Percentiles rank a stretch among this genome's conserved stretches.
Conservation (phyloP, 30 jellyfish, hydroid and myxozoan species). For the Rhopilema esculentum region DNA sequence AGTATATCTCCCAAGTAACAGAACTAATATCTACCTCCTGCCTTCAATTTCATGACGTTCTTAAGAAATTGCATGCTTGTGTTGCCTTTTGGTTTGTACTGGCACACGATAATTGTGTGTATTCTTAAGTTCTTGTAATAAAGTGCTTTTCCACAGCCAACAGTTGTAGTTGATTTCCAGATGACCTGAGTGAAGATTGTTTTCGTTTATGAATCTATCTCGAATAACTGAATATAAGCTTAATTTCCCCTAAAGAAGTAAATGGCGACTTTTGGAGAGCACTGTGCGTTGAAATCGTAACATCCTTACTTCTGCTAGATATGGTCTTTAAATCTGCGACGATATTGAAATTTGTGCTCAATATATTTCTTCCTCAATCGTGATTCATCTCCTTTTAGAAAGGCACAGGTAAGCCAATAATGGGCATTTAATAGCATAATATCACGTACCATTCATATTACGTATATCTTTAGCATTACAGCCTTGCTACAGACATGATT, state of each 20-base stretch:
- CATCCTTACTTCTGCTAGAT: too few relatives aligned
- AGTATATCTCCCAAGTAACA: not conserved
- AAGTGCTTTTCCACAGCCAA: conserved; percentile 42
- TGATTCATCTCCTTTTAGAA: too few relatives aligned
- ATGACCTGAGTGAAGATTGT: conserved; percentile 15
- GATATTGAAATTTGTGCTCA: too few relatives aligned
- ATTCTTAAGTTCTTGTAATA: conserved; percentile 9
- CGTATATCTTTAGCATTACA: too few relatives aligned
- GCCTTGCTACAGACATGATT: too few relatives aligned
- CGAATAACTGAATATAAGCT: not conserved
- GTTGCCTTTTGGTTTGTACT: conserved; percentile 57
- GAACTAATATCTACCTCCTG: not conserved
- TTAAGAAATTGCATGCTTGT: conserved; percentile 18
- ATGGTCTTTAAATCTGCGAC: too few relatives aligned
- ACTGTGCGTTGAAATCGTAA: not conserved
- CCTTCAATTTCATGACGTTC: conserved; percentile 30
- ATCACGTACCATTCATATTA: too few relatives aligned
- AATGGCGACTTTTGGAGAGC: not conserved
- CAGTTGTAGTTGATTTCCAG: conserved; percentile 47
- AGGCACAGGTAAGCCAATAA: too few relatives aligned
- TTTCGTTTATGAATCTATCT: too few relatives aligned
- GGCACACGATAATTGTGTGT: conserved; percentile 57
- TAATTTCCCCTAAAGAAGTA: not conserved
- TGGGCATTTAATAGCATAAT: too few relatives aligned
- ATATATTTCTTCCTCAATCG: too few relatives aligned